Evolutionary conservation across 2,797 vertebrate genomes (phyloP), one percentile per base, ranked within the genome.

Genomic region (Siniperca undulata): DNA sequence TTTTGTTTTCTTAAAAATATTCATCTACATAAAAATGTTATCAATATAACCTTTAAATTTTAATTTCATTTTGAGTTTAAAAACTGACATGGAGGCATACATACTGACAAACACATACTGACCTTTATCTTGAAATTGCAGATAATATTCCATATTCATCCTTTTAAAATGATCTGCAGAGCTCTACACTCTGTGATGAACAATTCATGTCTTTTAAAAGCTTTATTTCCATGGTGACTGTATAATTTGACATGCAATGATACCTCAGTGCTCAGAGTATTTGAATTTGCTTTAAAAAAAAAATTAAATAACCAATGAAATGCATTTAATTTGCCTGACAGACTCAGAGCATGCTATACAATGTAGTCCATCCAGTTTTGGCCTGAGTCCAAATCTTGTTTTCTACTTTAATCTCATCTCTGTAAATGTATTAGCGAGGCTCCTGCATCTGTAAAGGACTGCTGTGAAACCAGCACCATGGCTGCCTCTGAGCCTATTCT

Each of bases 401-500:
- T 34, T 17, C 67, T 62, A 48, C 64, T 77, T 66, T 86, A 85
- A 86, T 83, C 73, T 74, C 58, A 77, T 76, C 60, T 80, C 64
- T n/a, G 19, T 81, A 66, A 89, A 77, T 78, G 68, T 72, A 84
- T 83, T 80, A 85, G 71, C 16, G 58, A 38, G 46, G 69, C 58
- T 70, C 19, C 50, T 74, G 65, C 27, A 60, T 46, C 60, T 50
- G 67, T 10, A 53, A 14, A 65, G 36, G 1, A 65, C 42, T 46
- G 34, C 70, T 48, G 27, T 36, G 67, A 76, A 53, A 71, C 38
- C 19, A 7, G 20, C 73, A 3, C 22, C 27, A 0, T 1, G 2
- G 11, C 65, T 34, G 50, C 34, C 60, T 11, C 73, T 58, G 60
- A 66, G 22, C 34, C 52, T 82, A 17, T 82, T 69, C 60, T 42